These are phyloP conservation scores for Zaprionus vittiger DNA, from an alignment of 1,140 invertebrate genomes.

Conservation along the genomic window DNA sequence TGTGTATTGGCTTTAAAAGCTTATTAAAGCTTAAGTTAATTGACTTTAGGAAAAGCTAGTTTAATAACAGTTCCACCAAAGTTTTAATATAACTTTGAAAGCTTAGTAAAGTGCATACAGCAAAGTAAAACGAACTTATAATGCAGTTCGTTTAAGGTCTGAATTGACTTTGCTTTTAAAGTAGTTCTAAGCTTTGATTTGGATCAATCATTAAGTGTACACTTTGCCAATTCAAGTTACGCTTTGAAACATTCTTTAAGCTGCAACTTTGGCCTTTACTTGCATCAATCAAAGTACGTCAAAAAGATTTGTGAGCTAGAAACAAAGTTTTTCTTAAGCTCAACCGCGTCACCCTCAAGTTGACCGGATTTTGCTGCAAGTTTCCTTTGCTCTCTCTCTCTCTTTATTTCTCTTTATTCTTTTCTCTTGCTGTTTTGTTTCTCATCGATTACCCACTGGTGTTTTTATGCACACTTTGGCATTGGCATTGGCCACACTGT, in stretches of 20 bases:
- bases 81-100: no score
- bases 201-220: no score
- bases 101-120: no score
- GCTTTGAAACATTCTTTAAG: not conserved
- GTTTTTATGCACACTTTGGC: slow-evolving; percentile 14
- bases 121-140: no score
- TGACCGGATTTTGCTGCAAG: not conserved
- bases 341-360: not conserved
- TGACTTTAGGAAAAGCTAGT: no score
- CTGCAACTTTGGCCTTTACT: not conserved
- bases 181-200: no score
- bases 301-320: not conserved
- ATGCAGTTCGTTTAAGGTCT: no score
- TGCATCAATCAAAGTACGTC: not conserved
- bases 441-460: not conserved
- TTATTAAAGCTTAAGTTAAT: no score
- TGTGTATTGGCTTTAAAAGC: no score
- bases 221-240: no score
- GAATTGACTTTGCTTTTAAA: no score
- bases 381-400: not conserved
- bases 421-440: not conserved
- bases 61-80: no score
- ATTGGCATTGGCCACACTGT: slow-evolving; percentile 28
- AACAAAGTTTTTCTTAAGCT: not conserved
- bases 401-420: not conserved